phyloP scores from a whole-genome alignment of 1,140 invertebrate species.

The Drosophila ercepeae region DNA sequence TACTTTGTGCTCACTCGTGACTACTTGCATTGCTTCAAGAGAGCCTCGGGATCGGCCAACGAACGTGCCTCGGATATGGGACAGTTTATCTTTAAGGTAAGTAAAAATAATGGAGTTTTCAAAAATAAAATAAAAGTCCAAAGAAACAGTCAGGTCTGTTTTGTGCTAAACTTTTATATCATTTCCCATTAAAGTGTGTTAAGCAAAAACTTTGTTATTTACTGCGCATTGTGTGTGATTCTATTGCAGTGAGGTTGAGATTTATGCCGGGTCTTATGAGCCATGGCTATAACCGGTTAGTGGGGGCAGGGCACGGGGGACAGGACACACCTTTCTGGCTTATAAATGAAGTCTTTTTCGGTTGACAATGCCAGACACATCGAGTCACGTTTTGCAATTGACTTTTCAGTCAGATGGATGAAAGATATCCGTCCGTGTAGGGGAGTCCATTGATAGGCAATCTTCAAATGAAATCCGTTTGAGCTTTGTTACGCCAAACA shows the following conservation, averaged over 20 bases:
- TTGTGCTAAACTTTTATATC: neutral
- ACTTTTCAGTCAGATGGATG: slow-evolving; percentile 41
- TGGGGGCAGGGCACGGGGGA: neutral
- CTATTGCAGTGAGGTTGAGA: slow-evolving; percentile 49
- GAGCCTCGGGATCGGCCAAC: slow-evolving; percentile 85
- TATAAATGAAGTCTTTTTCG: slow-evolving; percentile 59
- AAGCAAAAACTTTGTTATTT: slow-evolving; percentile 43
- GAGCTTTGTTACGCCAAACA: neutral
- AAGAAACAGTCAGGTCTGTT: neutral
- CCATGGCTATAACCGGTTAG: slow-evolving; percentile 31
- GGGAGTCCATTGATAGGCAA: slow-evolving; percentile 30
- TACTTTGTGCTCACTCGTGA: slow-evolving; percentile 89
- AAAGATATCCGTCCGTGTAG: slow-evolving; percentile 14
- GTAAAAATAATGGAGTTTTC: slow-evolving; percentile 12
- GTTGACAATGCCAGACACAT: slow-evolving; percentile 54
- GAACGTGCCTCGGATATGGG: slow-evolving; percentile 89
- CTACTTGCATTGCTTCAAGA: slow-evolving; percentile 89
- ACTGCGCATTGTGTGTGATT: slow-evolving; percentile 62
- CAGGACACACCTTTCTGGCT: slow-evolving; percentile 63
- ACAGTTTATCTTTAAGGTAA: slow-evolving; percentile 89
- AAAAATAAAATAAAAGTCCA: neutral
- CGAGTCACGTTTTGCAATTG: slow-evolving; percentile 67
- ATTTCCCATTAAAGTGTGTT: slow-evolving; percentile 4
- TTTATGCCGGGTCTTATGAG: slow-evolving; percentile 63
- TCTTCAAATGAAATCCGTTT: slow-evolving; percentile 44